These are phyloP conservation scores for Trichonephila clavata DNA, from an alignment of 1,140 invertebrate species.

Conservation along the genomic window DNA sequence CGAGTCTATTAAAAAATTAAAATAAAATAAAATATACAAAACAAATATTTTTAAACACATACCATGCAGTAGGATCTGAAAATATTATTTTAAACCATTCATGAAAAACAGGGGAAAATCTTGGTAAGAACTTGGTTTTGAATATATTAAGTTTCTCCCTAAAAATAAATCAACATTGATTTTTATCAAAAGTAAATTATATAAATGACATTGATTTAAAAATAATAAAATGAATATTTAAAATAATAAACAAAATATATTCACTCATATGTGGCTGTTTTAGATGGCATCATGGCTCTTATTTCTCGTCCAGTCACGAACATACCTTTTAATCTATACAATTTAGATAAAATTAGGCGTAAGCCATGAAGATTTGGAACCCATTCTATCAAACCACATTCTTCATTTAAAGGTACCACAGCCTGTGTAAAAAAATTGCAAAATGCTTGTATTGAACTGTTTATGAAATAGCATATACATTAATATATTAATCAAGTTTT, in stretches of 20 bases:
- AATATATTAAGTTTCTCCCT: constrained; percentile 87
- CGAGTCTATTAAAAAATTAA: background rate
- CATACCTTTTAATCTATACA: constrained; percentile 72
- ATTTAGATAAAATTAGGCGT: constrained; percentile 85
- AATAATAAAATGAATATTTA: background rate
- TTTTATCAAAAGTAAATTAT: background rate
- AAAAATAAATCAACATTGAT: constrained; percentile 7
- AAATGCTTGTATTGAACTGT: background rate
- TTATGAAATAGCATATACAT: background rate
- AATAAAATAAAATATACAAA: background rate
- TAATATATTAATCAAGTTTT: background rate
- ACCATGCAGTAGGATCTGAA: constrained; percentile 94
- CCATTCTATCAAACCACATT: constrained; percentile 98
- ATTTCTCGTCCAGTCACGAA: constrained; percentile 70
- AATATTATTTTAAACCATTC: constrained; percentile 95
- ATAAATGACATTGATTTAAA: background rate
- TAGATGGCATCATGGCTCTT: constrained; percentile 65
- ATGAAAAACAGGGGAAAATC: constrained; percentile 91
- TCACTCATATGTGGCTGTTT: constrained; percentile 73
- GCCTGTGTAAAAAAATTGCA: constrained; percentile 36
- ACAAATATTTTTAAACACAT: constrained; percentile 77
- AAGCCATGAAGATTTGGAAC: constrained; percentile 92
- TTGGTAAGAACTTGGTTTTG: constrained; percentile 86
- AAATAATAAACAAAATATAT: background rate
- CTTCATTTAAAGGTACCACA: constrained; percentile 95